Percentiles rank a stretch among this genome's conserved stretches.
Evolutionary conservation across 2,888 invertebrate genomes (phyloP).

Genomic region (Aricia artaxerxes): DNA sequence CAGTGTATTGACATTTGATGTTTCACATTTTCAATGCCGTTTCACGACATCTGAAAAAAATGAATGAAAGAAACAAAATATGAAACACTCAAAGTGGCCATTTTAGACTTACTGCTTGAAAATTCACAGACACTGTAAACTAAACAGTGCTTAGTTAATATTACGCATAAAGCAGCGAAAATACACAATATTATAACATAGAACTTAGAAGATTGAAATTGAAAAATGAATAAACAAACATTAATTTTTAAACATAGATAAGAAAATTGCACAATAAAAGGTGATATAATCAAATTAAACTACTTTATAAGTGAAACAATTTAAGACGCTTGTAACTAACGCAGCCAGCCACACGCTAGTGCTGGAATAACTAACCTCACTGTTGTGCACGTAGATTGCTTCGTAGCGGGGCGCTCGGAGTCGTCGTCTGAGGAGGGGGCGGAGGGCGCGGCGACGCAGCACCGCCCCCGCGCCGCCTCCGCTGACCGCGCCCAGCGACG

Average conservation of each 20-base stretch:
- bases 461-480: constrained; percentile 83
- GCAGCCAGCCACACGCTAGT: neutral
- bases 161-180: neutral
- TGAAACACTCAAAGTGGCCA: neutral
- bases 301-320: neutral
- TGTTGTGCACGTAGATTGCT: constrained; percentile 49
- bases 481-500: constrained; percentile 77
- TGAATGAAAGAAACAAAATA: neutral
- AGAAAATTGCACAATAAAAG: neutral
- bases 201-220: no score
- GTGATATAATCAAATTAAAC: neutral
- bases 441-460: constrained; percentile 50
- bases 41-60: no score
- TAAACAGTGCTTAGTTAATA: neutral
- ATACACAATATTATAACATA: neutral
- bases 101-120: neutral
- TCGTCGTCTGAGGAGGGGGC: constrained; percentile 87
- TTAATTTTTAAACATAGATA: neutral
- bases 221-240: neutral
- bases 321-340: neutral
- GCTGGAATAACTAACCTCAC: constrained; percentile 24
- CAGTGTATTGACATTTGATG: no score
- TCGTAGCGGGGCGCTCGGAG: constrained; percentile 89
- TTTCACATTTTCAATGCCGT: no score
- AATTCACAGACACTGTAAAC: neutral